Conservation (phyloP, 2,888 invertebrate species). For the Dynastes hyllus region DNA sequence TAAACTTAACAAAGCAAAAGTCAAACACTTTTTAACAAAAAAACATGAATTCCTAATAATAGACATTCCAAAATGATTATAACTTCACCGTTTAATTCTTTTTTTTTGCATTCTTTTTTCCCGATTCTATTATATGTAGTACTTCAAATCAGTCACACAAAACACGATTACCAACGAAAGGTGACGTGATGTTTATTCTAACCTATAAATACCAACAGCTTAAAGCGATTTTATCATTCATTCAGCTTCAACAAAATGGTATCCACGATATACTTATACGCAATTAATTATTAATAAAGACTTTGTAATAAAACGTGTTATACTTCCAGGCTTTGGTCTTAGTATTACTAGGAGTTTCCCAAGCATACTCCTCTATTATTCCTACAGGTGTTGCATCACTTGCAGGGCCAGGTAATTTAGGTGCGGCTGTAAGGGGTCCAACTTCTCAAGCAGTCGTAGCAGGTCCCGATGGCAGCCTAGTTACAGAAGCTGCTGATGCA, state of each 20-base stretch:
- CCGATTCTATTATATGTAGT: background rate
- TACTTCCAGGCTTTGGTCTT: slow-evolving; percentile 25
- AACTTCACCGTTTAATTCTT: background rate
- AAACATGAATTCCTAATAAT: background rate
- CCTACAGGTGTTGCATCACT: slow-evolving; percentile 13
- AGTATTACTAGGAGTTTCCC: slow-evolving; percentile 11
- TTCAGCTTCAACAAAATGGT: slow-evolving; percentile 53
- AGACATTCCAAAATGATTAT: background rate
- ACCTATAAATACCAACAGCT: slow-evolving; percentile 31
- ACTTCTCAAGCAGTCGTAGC: slow-evolving; percentile 11
- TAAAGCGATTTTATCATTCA: slow-evolving; percentile 3
- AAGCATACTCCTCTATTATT: slow-evolving; percentile 16
- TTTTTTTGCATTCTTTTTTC: background rate
- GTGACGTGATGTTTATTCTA: background rate
- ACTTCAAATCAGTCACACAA: background rate
- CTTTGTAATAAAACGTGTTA: background rate
- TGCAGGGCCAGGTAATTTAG: slow-evolving; percentile 20
- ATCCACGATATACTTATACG: slow-evolving; percentile 48
- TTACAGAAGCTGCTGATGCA: slow-evolving; percentile 28
- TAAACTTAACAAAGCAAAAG: background rate
- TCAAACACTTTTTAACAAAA: background rate
- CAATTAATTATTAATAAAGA: background rate
- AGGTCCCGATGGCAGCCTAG: slow-evolving; percentile 31
- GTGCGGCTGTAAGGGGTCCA: slow-evolving; percentile 26
- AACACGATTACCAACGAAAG: slow-evolving; percentile 1